A percentile compares a stretch with the other conserved stretches of the same genome.
phyloP scores from a whole-genome alignment of 2,797 vertebrate species.

The Loris lydekkerianus region DNA sequence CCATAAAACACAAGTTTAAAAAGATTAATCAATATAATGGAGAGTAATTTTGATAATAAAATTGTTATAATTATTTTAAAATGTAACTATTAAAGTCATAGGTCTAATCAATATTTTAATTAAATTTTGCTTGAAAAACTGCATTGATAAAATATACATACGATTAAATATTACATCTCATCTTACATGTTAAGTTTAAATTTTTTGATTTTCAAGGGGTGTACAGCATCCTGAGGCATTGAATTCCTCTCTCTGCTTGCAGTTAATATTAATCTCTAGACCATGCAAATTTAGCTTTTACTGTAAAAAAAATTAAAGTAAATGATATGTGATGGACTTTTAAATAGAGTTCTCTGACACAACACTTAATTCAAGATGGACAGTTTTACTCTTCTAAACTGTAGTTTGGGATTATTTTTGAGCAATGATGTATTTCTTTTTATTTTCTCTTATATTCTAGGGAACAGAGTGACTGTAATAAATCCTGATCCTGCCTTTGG shows the following conservation, averaged over 20 bases:
- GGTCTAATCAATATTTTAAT: not conserved
- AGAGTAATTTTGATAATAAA: not conserved
- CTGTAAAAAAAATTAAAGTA: slow-evolving; percentile 38
- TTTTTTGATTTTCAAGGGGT: not conserved
- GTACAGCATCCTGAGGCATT: not conserved
- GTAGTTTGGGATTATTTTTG: slow-evolving; percentile 42
- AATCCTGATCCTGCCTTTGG: slow-evolving; percentile 71
- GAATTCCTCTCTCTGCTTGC: not conserved
- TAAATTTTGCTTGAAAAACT: slow-evolving; percentile 20
- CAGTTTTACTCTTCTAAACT: slow-evolving; percentile 50
- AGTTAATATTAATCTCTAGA: slow-evolving; percentile 47
- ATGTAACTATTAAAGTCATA: not conserved
- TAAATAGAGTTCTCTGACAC: slow-evolving; percentile 48
- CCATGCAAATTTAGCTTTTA: slow-evolving; percentile 60
- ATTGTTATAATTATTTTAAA: not conserved
- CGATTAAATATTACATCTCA: not conserved
- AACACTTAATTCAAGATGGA: slow-evolving; percentile 52
- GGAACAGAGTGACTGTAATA: slow-evolving; percentile 48
- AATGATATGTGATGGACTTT: slow-evolving; percentile 61
- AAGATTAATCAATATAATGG: not conserved
- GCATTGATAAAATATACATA: not conserved
- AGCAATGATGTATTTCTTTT: slow-evolving; percentile 60
- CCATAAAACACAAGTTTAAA: not conserved
- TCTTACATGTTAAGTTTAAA: not conserved
- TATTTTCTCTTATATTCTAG: slow-evolving; percentile 63